These are phyloP conservation scores for Aegotheles bennettii DNA, from an alignment of 2,113 vertebrate species.

Conservation along the genomic window DNA sequence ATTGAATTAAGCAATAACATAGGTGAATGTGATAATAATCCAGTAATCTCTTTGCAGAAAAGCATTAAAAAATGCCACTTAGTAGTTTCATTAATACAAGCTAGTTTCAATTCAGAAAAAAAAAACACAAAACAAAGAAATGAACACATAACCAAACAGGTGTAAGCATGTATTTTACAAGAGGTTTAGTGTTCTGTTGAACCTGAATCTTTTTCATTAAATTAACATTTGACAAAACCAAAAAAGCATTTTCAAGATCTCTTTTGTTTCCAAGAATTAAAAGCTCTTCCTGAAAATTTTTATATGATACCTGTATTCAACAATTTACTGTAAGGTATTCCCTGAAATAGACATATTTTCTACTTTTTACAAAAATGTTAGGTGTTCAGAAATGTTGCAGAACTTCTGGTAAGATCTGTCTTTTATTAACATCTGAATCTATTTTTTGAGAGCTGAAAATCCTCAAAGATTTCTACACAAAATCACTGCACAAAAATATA, in stretches of 20 bases:
- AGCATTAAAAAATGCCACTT: not conserved
- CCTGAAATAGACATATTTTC: not conserved
- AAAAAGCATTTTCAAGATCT: not conserved
- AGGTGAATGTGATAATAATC: not conserved
- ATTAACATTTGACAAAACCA: not conserved
- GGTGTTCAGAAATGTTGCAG: not conserved
- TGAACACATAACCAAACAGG: not conserved
- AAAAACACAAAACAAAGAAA: not conserved
- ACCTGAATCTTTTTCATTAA: not conserved
- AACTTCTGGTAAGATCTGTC: not conserved
- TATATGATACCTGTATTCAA: not conserved
- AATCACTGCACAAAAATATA: not conserved
- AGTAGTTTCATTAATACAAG: not conserved
- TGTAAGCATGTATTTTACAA: not conserved
- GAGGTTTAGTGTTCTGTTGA: not conserved
- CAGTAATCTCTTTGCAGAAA: not conserved
- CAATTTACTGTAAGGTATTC: not conserved
- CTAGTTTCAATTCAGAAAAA: not conserved
- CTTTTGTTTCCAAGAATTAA: not conserved
- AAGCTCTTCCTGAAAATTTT: not conserved
- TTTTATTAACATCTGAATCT: not conserved
- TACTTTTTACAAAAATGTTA: not conserved
- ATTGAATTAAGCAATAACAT: not conserved
- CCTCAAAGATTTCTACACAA: rapidly evolving
- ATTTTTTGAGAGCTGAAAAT: not conserved